Conservation (phyloP, 2,113 vertebrate species). For the Noctilio leporinus region DNA sequence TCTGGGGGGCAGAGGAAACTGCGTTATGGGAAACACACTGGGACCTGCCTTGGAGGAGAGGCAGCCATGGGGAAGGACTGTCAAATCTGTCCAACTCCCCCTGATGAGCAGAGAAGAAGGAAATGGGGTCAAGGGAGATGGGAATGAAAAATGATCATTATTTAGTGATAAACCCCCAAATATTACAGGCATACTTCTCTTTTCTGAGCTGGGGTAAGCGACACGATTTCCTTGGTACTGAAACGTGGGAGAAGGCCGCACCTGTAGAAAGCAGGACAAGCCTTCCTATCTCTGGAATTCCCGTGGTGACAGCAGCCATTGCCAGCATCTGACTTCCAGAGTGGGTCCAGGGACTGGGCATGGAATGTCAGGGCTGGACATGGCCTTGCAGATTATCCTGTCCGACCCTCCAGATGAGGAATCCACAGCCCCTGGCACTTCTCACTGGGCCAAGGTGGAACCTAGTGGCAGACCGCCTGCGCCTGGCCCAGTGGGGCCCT, state of each 20-base stretch:
- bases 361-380: not conserved
- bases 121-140: not conserved
- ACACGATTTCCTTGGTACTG: not conserved
- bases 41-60: no score
- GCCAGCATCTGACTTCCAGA: not conserved
- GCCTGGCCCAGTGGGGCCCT: rapidly evolving
- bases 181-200: not conserved
- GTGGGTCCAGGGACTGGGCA: not conserved
- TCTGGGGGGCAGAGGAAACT: no score
- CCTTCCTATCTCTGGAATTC: not conserved
- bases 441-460: not conserved
- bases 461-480: not conserved
- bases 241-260: not conserved
- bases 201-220: not conserved
- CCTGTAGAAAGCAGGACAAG: no score
- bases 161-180: not conserved
- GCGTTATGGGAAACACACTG: rapidly evolving
- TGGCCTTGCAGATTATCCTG: not conserved
- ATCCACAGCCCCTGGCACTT: rapidly evolving
- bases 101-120: not conserved
- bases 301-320: rapidly evolving
- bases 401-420: rapidly evolving
- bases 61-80: rapidly evolving
- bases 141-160: not conserved
- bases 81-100: not conserved